A percentile compares a stretch with the other conserved stretches of the same genome.
These are phyloP conservation scores for Phragmatobia fuliginosa DNA, from an alignment of 2,888 invertebrate genomes.

Conservation along the genomic window DNA sequence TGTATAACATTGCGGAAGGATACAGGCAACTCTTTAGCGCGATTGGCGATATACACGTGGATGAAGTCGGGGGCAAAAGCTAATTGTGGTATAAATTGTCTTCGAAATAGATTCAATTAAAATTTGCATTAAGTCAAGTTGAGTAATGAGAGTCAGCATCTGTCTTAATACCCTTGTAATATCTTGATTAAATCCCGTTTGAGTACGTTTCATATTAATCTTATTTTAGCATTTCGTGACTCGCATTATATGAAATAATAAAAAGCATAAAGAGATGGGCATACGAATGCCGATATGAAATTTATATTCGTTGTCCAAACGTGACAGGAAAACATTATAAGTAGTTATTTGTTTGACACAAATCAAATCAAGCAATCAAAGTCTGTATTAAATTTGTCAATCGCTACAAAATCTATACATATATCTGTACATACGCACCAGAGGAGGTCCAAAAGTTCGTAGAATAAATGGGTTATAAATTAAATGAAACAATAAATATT, in stretches of 20 bases:
- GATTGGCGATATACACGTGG: too few species aligned
- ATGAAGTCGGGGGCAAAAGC: too few species aligned
- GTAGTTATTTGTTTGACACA: not conserved
- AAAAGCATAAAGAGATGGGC: not conserved
- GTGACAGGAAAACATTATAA: conserved; percentile 2
- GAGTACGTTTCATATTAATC: not conserved
- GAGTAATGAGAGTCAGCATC: not conserved
- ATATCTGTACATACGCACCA: not conserved
- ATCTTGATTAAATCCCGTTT: not conserved
- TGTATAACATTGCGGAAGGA: too few species aligned
- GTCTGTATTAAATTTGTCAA: not conserved
- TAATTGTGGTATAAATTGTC: not conserved
- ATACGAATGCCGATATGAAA: not conserved
- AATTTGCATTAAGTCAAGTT: not conserved
- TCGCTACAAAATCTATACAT: not conserved
- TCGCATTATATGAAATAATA: not conserved
- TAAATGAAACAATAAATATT: too few species aligned
- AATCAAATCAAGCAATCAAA: too few species aligned
- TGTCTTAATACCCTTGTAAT: not conserved
- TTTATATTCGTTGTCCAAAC: conserved; percentile 4
- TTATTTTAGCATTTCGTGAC: not conserved
- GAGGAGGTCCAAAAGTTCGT: too few species aligned
- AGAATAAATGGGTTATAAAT: too few species aligned
- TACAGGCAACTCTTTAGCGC: too few species aligned
- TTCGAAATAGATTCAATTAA: not conserved